Conservation (phyloP, 2,797 vertebrate species). For the Periparus ater region DNA sequence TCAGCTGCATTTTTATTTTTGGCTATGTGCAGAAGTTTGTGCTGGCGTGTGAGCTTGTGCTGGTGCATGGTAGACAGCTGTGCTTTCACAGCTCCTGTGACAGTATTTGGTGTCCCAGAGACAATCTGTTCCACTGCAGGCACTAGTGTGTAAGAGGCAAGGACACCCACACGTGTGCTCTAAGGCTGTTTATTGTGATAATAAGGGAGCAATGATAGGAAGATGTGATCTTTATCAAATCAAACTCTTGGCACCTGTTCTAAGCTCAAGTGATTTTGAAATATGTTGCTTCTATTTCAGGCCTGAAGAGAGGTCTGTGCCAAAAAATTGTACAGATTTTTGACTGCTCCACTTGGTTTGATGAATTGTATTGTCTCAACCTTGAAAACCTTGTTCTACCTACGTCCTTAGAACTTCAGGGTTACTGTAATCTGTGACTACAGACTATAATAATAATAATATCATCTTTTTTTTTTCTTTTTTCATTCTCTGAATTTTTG, state of each 20-base stretch:
- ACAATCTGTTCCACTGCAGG: not conserved
- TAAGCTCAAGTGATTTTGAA: not conserved
- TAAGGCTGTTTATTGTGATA: not conserved
- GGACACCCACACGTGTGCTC: accelerated
- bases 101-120: not conserved
- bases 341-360: not conserved
- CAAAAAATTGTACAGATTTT: not conserved
- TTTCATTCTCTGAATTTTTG: not conserved
- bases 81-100: not conserved
- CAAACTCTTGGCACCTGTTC: not conserved
- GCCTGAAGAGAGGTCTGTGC: not conserved
- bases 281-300: not conserved
- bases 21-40: not conserved
- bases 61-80: not conserved
- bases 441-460: not conserved
- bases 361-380: not conserved
- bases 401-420: accelerated
- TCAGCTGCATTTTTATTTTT: not conserved
- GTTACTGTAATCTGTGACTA: not conserved
- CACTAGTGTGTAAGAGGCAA: not conserved
- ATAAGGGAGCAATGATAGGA: not conserved
- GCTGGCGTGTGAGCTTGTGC: not conserved
- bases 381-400: not conserved
- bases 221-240: not conserved
- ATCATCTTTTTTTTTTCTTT: not conserved